Base-by-base conservation (phyloP, 2,888 invertebrate species). In the Mimas tiliae region DNA sequence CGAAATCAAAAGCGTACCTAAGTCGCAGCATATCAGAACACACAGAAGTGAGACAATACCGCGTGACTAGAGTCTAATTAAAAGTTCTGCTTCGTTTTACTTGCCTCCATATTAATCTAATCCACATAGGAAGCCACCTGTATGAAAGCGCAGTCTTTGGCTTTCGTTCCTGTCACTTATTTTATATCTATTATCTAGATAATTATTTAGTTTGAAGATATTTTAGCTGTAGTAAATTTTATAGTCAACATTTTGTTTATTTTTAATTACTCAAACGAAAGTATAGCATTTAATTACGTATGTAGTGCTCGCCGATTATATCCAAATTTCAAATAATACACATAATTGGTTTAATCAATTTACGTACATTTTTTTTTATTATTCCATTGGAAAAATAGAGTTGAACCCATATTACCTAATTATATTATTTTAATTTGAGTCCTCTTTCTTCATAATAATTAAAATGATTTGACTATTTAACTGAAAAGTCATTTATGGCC, bases 31-130 rank as follows among this genome's bases (percentile, higher is more conserved):
- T 51, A 42, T 42, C 55, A n/a, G n/a, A n/a, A n/a, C n/a, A n/a
- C 47, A 9, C 27, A 58, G 66, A 71, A 75, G 73, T 70, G 69
- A 72, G 71, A 75, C 72, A 74, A 79, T 75, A 74, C 74, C 66
- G 72, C 69, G 73, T 72, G 77, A 76, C 70, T 81, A 74, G 73
- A 74, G 72, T 76, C 76, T 79, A 80, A 80, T 84, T 81, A 82
- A 79, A 81, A 81, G 75, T 80, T 77, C 53, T 67, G 65, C 74
- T 68, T 64, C 71, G 50, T 48, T 58, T 55, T 48, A 68, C 67
- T 67, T 69, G 67, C 64, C 64, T 67, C 65, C 67, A 70, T 68
- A 63, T 65, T 65, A 65, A 63, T 55, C 42, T 51, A 12, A 58
- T 58, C 63, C 58, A 64, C 8, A 42, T 45, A 53, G 64, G 7